Evolutionary conservation across 2,888 invertebrate genomes (phyloP).

Genomic region (Drepana falcataria): DNA sequence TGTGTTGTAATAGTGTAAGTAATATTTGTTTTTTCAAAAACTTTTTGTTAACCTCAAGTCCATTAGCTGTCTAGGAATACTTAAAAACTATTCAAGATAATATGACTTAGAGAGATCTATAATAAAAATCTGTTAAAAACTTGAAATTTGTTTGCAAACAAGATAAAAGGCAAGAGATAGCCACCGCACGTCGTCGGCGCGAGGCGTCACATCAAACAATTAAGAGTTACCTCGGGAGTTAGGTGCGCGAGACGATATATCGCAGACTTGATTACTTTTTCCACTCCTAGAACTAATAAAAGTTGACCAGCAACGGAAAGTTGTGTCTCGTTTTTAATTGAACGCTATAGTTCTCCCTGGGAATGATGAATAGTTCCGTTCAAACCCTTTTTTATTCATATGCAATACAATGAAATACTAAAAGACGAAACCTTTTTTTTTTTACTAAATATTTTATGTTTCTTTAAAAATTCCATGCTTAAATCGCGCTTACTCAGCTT

Average conservation of each 20-base stretch:
- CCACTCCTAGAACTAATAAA: constrained; percentile 65
- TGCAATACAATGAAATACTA: constrained; percentile 2
- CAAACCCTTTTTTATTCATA: constrained; percentile 1
- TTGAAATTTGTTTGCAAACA: constrained; percentile 36
- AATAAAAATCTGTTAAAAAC: constrained; percentile 28
- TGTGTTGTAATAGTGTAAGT: no score
- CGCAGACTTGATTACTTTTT: constrained; percentile 67
- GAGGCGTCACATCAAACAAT: constrained; percentile 58
- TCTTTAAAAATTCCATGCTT: not conserved
- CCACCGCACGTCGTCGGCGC: constrained; percentile 23
- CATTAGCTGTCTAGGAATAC: no score
- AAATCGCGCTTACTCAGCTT: not conserved
- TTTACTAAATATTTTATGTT: not conserved
- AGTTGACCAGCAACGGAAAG: constrained; percentile 62
- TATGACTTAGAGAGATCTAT: not conserved
- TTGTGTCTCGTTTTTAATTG: constrained; percentile 57
- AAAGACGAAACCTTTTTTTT: not conserved
- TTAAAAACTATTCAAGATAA: no score
- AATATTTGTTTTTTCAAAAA: no score
- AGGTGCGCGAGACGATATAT: constrained; percentile 53
- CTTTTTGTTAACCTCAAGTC: no score
- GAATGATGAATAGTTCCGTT: constrained; percentile 11
- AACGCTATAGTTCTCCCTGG: constrained; percentile 29
- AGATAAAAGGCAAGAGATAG: constrained; percentile 32
- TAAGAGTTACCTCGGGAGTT: constrained; percentile 56